Evolutionary conservation across 2,113 vertebrate genomes (phyloP).

Genomic region (Petrocephalus microphthalmus): DNA sequence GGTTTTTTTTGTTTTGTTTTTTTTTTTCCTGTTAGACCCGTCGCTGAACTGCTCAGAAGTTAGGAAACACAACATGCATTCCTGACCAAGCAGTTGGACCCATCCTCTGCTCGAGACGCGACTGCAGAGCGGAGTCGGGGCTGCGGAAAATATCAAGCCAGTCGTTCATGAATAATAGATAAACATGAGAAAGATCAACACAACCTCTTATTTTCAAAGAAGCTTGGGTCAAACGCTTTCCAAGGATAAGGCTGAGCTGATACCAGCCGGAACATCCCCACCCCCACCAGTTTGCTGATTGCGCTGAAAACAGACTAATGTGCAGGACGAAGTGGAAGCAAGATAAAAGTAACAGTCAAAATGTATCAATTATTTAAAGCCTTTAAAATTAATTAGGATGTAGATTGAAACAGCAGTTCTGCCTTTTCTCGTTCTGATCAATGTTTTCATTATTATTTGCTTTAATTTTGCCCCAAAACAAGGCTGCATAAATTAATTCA

Average conservation of each 20-base stretch:
- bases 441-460: conserved; percentile 57
- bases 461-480: conserved; percentile 54
- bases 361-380: conserved; percentile 10
- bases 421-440: conserved; percentile 47
- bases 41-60: conserved; percentile 49
- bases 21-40: conserved; percentile 36
- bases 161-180: conserved; percentile 68
- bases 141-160: conserved; percentile 60
- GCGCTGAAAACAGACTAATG: not conserved
- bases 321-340: conserved; percentile 25
- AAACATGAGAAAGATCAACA: conserved; percentile 52
- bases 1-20: no score
- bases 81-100: conserved; percentile 54
- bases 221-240: conserved; percentile 46
- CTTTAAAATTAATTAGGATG: conserved; percentile 34
- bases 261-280: not conserved
- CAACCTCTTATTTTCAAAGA: conserved; percentile 51
- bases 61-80: conserved; percentile 37
- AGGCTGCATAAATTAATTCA: conserved; percentile 53
- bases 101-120: conserved; percentile 52
- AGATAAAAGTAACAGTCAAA: conserved; percentile 22
- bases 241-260: conserved; percentile 3
- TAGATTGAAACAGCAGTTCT: conserved; percentile 44
- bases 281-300: not conserved
- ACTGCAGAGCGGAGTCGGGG: conserved; percentile 55